Conservation (phyloP, 2,113 vertebrate genomes). For the Ifrita kowaldi region DNA sequence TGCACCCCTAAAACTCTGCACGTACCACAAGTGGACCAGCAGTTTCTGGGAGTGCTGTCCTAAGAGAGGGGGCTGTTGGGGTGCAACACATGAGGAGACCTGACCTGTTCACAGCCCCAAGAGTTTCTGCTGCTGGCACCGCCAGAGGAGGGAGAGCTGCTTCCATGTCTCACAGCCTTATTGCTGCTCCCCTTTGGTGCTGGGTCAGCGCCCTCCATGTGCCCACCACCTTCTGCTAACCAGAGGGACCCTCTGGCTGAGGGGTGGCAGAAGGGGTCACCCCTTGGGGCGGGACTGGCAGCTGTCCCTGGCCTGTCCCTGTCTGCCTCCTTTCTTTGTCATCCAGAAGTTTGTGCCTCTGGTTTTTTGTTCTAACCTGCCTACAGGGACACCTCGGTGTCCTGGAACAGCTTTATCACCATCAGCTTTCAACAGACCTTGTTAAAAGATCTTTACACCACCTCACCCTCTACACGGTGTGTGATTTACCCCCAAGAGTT, state of each 20-base stretch:
- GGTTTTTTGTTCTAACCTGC: neutral
- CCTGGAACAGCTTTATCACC: neutral
- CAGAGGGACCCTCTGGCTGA: neutral
- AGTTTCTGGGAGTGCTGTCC: neutral
- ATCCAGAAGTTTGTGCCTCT: neutral
- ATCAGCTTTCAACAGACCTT: neutral
- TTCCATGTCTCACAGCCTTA: neutral
- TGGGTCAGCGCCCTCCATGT: neutral
- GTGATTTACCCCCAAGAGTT: neutral
- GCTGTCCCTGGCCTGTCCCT: neutral
- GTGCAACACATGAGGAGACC: neutral
- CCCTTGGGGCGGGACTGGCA: neutral
- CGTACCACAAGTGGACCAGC: neutral
- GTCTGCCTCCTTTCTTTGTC: neutral
- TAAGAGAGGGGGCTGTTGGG: neutral
- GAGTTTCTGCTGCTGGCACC: neutral
- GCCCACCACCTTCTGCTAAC: neutral
- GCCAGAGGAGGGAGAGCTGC: too few relatives aligned
- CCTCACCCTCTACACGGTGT: neutral
- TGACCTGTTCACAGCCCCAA: neutral
- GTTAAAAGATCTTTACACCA: neutral
- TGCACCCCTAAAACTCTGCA: neutral
- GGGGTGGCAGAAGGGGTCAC: neutral
- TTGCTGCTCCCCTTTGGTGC: neutral
- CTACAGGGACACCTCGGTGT: neutral